Conservation (phyloP, 2,888 invertebrate genomes). For the Macrophya alboannulata region DNA sequence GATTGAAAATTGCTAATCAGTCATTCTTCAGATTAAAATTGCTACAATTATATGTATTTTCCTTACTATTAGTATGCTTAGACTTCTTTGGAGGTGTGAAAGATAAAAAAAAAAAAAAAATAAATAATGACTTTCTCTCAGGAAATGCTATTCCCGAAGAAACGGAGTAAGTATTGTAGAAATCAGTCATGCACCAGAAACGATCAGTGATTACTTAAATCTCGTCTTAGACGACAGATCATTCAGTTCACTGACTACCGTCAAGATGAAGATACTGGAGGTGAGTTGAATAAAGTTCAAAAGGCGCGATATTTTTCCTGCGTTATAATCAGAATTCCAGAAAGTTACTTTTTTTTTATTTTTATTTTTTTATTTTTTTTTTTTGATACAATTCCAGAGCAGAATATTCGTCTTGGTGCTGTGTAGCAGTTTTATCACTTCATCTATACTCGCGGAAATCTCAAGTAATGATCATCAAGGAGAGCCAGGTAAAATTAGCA, state of each 20-base stretch:
- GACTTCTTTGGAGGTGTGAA: neutral
- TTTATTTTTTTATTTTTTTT: neutral
- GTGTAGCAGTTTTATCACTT: conserved; percentile 25
- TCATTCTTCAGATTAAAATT: neutral
- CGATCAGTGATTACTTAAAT: conserved; percentile 52
- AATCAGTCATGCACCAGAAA: conserved; percentile 64
- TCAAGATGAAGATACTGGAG: conserved; percentile 40
- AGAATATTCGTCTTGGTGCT: conserved; percentile 9
- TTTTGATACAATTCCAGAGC: conserved; percentile 19
- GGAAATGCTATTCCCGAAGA: neutral
- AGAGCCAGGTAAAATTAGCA: conserved; percentile 22
- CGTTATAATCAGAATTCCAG: neutral
- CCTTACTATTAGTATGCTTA: neutral
- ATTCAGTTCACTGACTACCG: conserved; percentile 41
- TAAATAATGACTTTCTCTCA: conserved; percentile 58
- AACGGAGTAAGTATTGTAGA: conserved; percentile 19
- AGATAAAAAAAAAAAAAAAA: conserved; percentile 3
- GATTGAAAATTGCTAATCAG: neutral
- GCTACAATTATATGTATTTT: neutral
- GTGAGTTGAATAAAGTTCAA: conserved; percentile 24
- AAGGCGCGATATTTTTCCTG: neutral
- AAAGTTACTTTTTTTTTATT: neutral
- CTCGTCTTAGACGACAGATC: conserved; percentile 6
- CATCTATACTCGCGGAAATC: neutral
- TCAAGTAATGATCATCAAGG: neutral